Base-by-base conservation (phyloP, 2,797 vertebrate genomes). In the Anabas testudineus region DNA sequence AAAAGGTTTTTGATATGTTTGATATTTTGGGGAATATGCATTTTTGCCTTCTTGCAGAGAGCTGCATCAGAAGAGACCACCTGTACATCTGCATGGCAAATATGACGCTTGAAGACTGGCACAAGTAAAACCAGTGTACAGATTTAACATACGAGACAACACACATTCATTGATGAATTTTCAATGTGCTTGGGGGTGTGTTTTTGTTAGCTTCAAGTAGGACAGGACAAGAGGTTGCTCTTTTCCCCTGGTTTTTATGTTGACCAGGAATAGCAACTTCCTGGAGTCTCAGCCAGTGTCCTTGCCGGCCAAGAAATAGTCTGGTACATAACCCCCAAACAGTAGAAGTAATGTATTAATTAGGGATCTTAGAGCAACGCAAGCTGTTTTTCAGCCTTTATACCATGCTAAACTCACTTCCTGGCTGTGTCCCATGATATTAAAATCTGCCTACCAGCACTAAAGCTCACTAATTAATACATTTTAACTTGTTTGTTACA, bases 1-100 rank as follows among this genome's bases (percentile, higher is more conserved):
- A 65, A n/a, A 49, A 19, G 24, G n/a, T n/a, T 53, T 76, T 67
- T 69, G 21, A 30, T 42, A 42, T 28, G 46, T 47, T 53, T 56
- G 55, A 53, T n/a, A 46, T 63, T 73, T 74, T 43, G 15, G 1
- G 32, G 73, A 72, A 62, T 42, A 24, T 1, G 2, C 36, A 43
- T 43, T 42, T 39, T 56, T 2, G 3, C 30, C 32, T 57, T 71
- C 26, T 52, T 67, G 37, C 19, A 1, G 14, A 59, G 45, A 51
- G 22, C 60, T n/a, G 7, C 15, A 67, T 52, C 19, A 58, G 46
- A 82, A 13, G 2, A 36, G 10, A 3, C 34, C 12, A 12, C 2
- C 36, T 30, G 8, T 10, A 32, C 34, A 36, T 36, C 34, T 36
- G 34, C 13, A 36, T 13, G 34, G 34, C 36, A 12, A 63, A 57